Evolutionary conservation across 2,888 invertebrate species (phyloP).

Genomic region (Thecocarcelia acutangulata): DNA sequence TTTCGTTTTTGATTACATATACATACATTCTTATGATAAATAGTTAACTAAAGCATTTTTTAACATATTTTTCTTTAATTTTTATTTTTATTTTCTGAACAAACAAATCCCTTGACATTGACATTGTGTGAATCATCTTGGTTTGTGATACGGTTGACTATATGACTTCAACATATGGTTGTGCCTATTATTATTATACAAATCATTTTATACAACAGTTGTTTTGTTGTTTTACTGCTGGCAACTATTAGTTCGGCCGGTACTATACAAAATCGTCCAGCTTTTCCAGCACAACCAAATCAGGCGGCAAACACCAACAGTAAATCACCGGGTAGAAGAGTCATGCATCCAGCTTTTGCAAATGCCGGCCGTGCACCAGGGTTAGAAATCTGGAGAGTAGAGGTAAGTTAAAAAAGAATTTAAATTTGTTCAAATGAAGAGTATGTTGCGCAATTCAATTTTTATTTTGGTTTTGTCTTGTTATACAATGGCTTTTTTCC

Average conservation of each 20-base stretch:
- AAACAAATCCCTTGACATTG: constrained; percentile 50
- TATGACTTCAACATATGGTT: constrained; percentile 41
- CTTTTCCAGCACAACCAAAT: constrained; percentile 76
- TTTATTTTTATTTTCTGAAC: constrained; percentile 24
- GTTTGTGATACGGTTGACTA: not conserved
- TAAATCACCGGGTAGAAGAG: constrained; percentile 76
- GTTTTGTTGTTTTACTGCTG: constrained; percentile 74
- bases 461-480: too few relatives aligned
- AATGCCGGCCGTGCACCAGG: constrained; percentile 73
- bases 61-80: not conserved
- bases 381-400: constrained; percentile 83
- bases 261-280: constrained; percentile 77
- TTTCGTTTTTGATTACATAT: too few relatives aligned
- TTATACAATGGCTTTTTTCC: too few relatives aligned
- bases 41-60: not conserved
- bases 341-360: constrained; percentile 86
- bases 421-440: not conserved
- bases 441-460: too few relatives aligned
- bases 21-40: too few relatives aligned
- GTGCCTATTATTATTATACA: not conserved
- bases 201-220: constrained; percentile 70
- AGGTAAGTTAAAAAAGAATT: constrained; percentile 83
- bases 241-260: constrained; percentile 77
- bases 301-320: constrained; percentile 76
- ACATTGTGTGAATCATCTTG: constrained; percentile 41